Conservation (phyloP, 64 coral and sea anemone genomes). For the Acropora yongei region DNA sequence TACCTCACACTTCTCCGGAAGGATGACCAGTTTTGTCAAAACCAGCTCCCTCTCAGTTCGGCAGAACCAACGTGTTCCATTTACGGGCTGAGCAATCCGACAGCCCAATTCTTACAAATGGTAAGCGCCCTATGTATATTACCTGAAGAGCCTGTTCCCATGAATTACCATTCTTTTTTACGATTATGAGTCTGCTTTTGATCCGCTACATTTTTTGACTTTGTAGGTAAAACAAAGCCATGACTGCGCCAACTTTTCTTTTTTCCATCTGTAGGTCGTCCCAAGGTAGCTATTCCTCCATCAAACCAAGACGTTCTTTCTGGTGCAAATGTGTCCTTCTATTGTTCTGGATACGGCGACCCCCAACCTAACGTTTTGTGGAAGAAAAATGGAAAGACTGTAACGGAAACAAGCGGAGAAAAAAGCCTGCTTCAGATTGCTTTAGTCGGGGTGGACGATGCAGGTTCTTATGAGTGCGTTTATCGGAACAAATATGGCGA, state of each 20-base stretch:
- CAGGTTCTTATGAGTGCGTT: slow-evolving; percentile 20
- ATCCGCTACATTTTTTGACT: too few relatives aligned
- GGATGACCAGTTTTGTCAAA: too few relatives aligned
- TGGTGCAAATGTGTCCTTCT: slow-evolving; percentile 70
- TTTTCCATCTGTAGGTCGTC: slow-evolving; percentile 37
- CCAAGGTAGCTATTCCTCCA: slow-evolving; percentile 60
- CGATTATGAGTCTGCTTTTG: too few relatives aligned
- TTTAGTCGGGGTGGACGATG: background rate
- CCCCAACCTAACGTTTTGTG: slow-evolving; percentile 55
- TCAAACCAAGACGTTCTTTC: slow-evolving; percentile 54
- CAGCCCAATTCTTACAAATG: too few relatives aligned
- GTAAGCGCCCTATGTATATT: too few relatives aligned
- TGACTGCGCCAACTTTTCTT: background rate
- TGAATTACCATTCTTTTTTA: too few relatives aligned
- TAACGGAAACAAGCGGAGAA: background rate
- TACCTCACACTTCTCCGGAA: too few relatives aligned
- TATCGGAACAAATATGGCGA: slow-evolving; percentile 4
- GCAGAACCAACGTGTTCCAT: too few relatives aligned
- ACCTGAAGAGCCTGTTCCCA: too few relatives aligned
- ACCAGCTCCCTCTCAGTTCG: too few relatives aligned
- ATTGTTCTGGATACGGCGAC: slow-evolving; percentile 59
- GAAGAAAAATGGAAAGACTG: slow-evolving; percentile 52
- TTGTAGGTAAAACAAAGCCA: background rate
- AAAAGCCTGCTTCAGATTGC: slow-evolving; percentile 24
- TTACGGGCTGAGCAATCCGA: too few relatives aligned